Conservation (phyloP, 2,888 invertebrate species). For the Flabesymbios commensalis region DNA sequence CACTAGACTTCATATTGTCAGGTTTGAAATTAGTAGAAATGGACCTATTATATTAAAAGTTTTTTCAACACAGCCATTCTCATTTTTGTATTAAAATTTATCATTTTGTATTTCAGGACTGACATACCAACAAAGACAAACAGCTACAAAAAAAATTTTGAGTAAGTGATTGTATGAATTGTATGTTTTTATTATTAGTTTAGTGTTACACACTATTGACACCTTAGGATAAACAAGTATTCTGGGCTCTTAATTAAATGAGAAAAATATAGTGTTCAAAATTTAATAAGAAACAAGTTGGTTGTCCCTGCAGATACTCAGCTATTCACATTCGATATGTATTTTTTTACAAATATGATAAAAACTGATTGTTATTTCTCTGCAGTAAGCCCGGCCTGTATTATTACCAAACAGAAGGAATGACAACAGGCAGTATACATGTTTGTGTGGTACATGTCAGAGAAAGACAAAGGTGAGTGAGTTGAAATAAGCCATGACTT, state of each 20-base stretch:
- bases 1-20: too few species aligned
- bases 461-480: conserved; percentile 49
- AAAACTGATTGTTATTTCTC: conserved; percentile 2
- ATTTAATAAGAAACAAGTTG: not conserved
- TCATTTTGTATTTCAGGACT: conserved; percentile 34
- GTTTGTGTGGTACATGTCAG: conserved; percentile 56
- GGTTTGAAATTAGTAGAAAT: too few species aligned
- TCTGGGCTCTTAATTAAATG: not conserved
- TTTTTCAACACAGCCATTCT: too few species aligned
- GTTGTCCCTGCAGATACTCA: not conserved
- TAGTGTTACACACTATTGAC: not conserved
- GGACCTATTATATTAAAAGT: too few species aligned
- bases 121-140: conserved; percentile 54
- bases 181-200: not conserved
- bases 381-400: conserved; percentile 57
- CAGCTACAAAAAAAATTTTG: conserved; percentile 50
- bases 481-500: not conserved
- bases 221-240: too few species aligned
- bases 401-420: conserved; percentile 56
- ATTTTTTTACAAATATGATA: too few species aligned
- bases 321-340: too few species aligned
- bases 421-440: conserved; percentile 45
- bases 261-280: not conserved
- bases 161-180: conserved; percentile 42
- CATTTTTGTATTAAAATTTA: not conserved